Base-by-base conservation (phyloP, 2,113 vertebrate species). In the Leucosticte australis region DNA sequence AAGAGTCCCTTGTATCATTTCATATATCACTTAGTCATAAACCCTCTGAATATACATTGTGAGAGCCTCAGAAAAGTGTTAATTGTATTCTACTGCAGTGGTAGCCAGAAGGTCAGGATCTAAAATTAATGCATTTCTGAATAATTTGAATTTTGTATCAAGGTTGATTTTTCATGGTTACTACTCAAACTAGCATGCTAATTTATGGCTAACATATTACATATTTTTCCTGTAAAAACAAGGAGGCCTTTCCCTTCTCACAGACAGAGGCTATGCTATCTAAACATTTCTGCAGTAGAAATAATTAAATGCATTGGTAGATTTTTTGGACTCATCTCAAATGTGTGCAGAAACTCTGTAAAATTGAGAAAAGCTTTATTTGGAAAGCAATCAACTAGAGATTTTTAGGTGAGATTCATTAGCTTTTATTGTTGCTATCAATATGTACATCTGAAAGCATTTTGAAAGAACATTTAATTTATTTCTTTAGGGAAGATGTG, bases 111-210 rank as follows among this genome's bases (percentile, higher is more conserved):
- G 89, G 56, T 94, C 95, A 85, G 80, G 75, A 67, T 92, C 87
- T 92, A 93, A 93, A 90, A 92, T 92, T 57, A 94, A 78, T 94
- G 4, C 52, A 53, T 92, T 92, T 92, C 55, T 89, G 73, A 92
- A 84, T 75, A 89, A 92, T 95, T 89, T 83, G 19, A 56, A 41
- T 92, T 91, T 91, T 79, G 37, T 82, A 71, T 91, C 65, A 64
- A 89, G 92, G n/a, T 68, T 92, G 81, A 84, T 91, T 89, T 96
- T 92, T 83, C 69, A 64, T 79, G 65, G 53, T 75, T 79, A 46
- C 91, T 76, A 10, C 81, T 84, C 83, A 56, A 83, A 74, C 60
- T 59, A 84, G 60, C 68, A 44, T 70, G 13, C 60, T 91, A 63
- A 83, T 78, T 87, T 92, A 68, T 89, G 44, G 35, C 47, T 90